phyloP scores from a whole-genome alignment of 2,113 vertebrate species.

The Microcebus griseorufus region DNA sequence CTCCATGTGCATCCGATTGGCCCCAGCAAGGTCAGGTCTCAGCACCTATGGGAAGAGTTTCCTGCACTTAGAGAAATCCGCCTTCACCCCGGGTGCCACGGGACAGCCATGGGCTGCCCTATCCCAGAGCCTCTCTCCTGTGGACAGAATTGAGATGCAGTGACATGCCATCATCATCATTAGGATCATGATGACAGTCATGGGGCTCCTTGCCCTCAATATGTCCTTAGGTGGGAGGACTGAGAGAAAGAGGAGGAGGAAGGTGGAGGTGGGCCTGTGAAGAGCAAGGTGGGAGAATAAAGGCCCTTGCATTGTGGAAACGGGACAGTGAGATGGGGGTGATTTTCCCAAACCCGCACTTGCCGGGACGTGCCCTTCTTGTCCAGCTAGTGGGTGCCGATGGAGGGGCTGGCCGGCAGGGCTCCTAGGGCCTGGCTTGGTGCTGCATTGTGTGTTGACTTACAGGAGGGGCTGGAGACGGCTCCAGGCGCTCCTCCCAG shows the following conservation, averaged over 20 bases:
- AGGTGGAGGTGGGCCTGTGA: too few species aligned
- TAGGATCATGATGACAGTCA: too few species aligned
- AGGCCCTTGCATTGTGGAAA: background rate
- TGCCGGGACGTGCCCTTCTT: background rate
- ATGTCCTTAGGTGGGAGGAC: background rate
- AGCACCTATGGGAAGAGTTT: background rate
- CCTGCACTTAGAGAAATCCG: rapidly evolving
- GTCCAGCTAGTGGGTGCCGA: rapidly evolving
- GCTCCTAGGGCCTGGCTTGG: too few species aligned
- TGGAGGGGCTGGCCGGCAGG: too few species aligned
- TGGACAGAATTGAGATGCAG: background rate
- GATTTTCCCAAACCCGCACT: rapidly evolving
- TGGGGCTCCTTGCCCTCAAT: background rate
- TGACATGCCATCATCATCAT: rapidly evolving
- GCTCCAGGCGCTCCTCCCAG: background rate
- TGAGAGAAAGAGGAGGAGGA: background rate
- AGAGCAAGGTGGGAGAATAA: background rate
- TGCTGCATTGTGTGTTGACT: rapidly evolving
- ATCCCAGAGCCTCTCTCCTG: background rate
- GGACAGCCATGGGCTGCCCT: background rate
- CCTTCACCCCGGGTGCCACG: rapidly evolving
- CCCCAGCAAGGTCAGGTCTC: background rate
- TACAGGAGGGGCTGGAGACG: background rate
- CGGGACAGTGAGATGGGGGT: background rate
- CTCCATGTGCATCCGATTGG: rapidly evolving